Evolutionary conservation across 2,888 invertebrate species (phyloP).

Genomic region (Torymus auratus): DNA sequence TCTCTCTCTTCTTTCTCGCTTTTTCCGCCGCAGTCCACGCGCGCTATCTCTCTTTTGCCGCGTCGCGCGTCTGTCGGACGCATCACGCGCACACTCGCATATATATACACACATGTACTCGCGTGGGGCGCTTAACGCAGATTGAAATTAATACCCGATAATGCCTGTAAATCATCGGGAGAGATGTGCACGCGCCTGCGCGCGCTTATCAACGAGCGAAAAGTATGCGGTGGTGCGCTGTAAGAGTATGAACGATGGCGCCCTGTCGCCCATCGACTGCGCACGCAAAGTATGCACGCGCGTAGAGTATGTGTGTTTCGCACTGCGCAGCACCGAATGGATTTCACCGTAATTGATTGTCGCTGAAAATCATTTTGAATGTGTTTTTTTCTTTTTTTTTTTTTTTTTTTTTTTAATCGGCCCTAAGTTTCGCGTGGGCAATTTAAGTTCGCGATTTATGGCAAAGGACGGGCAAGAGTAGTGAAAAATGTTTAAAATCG

Average conservation of each 20-base stretch:
- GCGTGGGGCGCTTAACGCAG: constrained; percentile 65
- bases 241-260: constrained; percentile 40
- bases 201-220: constrained; percentile 51
- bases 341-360: constrained; percentile 36
- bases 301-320: neutral
- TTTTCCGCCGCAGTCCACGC: constrained; percentile 16
- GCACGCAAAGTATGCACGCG: neutral
- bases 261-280: neutral
- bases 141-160: constrained; percentile 77
- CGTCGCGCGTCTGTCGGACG: constrained; percentile 9
- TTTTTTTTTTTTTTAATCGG: neutral
- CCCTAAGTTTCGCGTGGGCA: too few relatives aligned
- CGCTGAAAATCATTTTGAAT: neutral
- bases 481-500: too few relatives aligned
- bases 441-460: too few relatives aligned
- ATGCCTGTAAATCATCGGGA: constrained; percentile 75
- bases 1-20: constrained; percentile 57
- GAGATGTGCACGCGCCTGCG: constrained; percentile 63
- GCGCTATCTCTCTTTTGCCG: constrained; percentile 25
- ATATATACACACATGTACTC: too few relatives aligned
- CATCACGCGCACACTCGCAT: constrained; percentile 28
- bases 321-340: too few relatives aligned
- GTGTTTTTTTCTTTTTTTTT: neutral
- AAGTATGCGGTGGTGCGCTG: constrained; percentile 36
- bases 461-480: constrained; percentile 1